Evolutionary conservation across 2,888 invertebrate genomes (phyloP).

Genomic region (Noctua fimbriata): DNA sequence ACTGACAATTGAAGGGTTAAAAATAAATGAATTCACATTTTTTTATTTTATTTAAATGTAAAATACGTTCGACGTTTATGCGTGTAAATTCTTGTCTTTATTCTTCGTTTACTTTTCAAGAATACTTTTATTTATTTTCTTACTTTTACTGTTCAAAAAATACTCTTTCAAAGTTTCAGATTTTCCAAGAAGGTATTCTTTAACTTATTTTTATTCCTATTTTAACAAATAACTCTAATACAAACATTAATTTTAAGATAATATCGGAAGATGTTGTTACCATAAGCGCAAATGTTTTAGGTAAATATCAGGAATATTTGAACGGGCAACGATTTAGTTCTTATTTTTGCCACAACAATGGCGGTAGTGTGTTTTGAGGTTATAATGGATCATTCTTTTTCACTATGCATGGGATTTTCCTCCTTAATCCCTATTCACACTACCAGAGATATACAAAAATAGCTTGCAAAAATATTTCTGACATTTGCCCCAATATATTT

Average conservation of each 20-base stretch:
- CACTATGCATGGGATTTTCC: constrained; percentile 28
- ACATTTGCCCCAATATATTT: constrained; percentile 69
- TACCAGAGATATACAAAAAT: background rate
- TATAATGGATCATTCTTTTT: background rate
- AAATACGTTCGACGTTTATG: constrained; percentile 73
- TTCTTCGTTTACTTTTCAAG: constrained; percentile 73
- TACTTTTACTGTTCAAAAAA: constrained; percentile 74
- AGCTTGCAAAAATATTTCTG: constrained; percentile 67
- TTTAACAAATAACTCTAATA: constrained; percentile 87
- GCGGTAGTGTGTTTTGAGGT: constrained; percentile 44
- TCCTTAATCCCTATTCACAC: constrained; percentile 9
- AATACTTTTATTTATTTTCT: constrained; percentile 54
- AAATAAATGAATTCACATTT: constrained; percentile 80
- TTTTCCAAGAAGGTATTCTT: constrained; percentile 84
- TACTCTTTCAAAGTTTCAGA: constrained; percentile 86
- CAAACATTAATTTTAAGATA: constrained; percentile 79
- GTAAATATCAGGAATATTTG: constrained; percentile 73
- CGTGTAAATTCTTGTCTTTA: constrained; percentile 76
- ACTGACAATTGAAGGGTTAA: constrained; percentile 26
- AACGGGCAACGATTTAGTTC: constrained; percentile 40
- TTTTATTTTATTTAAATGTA: constrained; percentile 75
- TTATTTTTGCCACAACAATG: constrained; percentile 6
- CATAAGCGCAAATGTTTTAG: constrained; percentile 69
- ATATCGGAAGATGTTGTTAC: constrained; percentile 81
- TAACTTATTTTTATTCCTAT: constrained; percentile 77